phyloP scores from a whole-genome alignment of 2,888 invertebrate genomes.

The Pogonocherus hispidulus region DNA sequence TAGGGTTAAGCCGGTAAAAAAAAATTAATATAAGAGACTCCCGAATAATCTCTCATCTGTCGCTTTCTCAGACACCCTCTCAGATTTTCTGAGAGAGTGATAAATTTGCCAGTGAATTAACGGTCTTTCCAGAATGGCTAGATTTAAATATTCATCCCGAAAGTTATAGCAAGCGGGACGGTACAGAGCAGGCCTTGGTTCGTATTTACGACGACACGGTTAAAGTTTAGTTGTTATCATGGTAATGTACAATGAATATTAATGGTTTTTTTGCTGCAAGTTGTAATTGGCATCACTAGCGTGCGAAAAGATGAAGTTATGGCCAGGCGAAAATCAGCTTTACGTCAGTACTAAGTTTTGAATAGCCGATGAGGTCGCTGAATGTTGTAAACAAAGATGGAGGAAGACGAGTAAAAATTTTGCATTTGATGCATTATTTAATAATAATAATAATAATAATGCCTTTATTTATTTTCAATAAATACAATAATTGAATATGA shows the following conservation, averaged over 20 bases:
- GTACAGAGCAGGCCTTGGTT: background rate
- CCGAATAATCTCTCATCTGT: background rate
- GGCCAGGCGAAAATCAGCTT: no score
- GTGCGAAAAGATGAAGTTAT: background rate
- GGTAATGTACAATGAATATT: conserved; percentile 24
- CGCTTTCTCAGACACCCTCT: background rate
- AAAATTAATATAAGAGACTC: no score
- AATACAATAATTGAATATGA: no score
- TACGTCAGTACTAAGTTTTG: no score
- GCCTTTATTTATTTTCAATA: no score
- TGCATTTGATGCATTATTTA: no score
- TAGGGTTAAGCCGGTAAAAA: no score
- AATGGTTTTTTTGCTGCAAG: conserved; percentile 9
- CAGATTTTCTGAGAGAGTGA: background rate
- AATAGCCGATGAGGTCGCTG: background rate
- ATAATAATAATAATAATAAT: no score
- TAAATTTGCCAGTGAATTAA: background rate
- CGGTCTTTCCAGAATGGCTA: background rate
- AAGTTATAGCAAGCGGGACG: background rate
- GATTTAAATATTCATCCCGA: conserved; percentile 12
- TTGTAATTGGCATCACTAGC: background rate
- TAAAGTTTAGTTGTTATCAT: conserved; percentile 25
- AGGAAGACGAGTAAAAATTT: no score
- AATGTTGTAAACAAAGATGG: background rate
- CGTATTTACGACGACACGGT: conserved; percentile 12